Evolutionary conservation across 2,113 vertebrate species (phyloP).

Genomic region (Elachura formosa): DNA sequence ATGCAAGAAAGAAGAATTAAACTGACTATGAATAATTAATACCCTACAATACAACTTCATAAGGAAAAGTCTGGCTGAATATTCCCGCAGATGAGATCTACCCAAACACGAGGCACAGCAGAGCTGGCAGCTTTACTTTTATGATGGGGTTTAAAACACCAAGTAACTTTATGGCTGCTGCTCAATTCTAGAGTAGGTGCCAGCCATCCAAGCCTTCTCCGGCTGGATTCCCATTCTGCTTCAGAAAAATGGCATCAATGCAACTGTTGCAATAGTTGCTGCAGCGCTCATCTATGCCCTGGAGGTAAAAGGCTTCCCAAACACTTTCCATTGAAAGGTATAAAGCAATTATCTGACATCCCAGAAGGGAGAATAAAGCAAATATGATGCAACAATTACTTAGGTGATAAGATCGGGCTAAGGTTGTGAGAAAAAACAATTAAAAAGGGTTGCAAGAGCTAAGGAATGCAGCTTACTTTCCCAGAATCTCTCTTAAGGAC

Average conservation of each 20-base stretch:
- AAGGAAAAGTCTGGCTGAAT: constrained; percentile 37
- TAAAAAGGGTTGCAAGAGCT: constrained; percentile 14
- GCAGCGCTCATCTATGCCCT: background rate
- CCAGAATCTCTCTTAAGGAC: background rate
- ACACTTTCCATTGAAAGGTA: background rate
- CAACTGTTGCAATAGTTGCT: background rate
- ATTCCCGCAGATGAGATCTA: background rate
- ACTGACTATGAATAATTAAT: constrained; percentile 65
- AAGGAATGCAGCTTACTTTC: constrained; percentile 32
- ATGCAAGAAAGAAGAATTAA: constrained; percentile 65
- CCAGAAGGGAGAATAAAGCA: constrained; percentile 5
- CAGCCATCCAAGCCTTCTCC: background rate
- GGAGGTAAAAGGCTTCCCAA: background rate
- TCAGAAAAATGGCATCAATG: background rate
- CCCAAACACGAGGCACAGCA: background rate
- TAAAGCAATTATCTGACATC: constrained; percentile 33
- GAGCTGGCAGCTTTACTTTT: background rate
- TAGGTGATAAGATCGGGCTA: constrained; percentile 5
- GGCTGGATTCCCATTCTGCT: background rate
- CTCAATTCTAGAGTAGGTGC: background rate
- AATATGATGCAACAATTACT: constrained; percentile 38
- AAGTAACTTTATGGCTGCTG: background rate
- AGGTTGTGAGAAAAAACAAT: constrained; percentile 52
- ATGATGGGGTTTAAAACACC: background rate
- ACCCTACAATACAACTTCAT: constrained; percentile 33